phyloP scores from a whole-genome alignment of 1,140 invertebrate genomes.

The Papilio polyxenes region DNA sequence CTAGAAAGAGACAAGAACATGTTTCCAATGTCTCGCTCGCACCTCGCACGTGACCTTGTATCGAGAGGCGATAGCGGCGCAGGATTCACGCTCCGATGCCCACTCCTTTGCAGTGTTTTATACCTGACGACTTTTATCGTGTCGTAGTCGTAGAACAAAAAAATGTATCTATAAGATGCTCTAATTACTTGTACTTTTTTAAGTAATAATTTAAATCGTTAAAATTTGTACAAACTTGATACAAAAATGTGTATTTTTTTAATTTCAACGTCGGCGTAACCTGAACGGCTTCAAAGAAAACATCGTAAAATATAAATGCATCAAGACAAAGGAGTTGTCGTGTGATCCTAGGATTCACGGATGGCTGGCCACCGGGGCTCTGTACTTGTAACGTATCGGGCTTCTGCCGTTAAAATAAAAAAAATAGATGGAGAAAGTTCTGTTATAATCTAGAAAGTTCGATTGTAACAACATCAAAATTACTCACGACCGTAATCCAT shows the following conservation, averaged over 20 bases:
- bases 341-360: constrained; percentile 19
- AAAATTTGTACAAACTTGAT: no score
- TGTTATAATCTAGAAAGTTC: constrained; percentile 6
- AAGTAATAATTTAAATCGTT: no score
- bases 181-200: no score
- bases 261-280: no score
- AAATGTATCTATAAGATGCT: background rate
- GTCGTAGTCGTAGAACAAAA: background rate
- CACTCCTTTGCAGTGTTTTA: constrained; percentile 47
- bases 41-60: constrained; percentile 11
- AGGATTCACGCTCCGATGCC: constrained; percentile 52
- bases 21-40: background rate
- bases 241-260: no score
- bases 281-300: background rate
- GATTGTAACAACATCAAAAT: background rate
- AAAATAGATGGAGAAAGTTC: constrained; percentile 7
- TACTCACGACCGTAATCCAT: no score
- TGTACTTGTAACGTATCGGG: constrained; percentile 18
- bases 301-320: background rate
- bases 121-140: constrained; percentile 40
- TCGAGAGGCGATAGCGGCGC: constrained; percentile 41
- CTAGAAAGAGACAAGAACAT: background rate
- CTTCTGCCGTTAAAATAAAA: constrained; percentile 2
- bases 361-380: background rate
- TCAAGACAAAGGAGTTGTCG: constrained; percentile 11